Percentiles rank a stretch among this genome's conserved stretches.
phyloP scores from a whole-genome alignment of 2,888 invertebrate genomes.

The Heliconius cydno region DNA sequence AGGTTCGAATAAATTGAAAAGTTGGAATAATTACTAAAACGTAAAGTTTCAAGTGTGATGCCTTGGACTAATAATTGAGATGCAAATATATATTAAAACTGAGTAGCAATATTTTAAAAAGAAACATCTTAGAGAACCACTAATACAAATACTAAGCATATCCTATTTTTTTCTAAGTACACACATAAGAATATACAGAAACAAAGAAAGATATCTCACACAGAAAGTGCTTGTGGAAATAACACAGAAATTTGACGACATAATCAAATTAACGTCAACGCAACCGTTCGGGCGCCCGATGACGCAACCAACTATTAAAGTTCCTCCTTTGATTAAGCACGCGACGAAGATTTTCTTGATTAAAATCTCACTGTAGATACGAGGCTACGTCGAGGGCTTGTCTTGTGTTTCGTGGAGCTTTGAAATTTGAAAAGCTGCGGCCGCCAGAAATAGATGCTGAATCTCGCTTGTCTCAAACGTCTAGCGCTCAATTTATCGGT shows the following conservation, averaged over 20 bases:
- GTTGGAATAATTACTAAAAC: neutral
- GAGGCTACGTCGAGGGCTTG: slow-evolving; percentile 49
- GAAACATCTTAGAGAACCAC: too few relatives aligned
- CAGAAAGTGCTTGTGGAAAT: slow-evolving; percentile 27
- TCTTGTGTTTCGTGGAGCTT: slow-evolving; percentile 56
- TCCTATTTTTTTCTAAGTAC: too few relatives aligned
- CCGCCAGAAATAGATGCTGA: slow-evolving; percentile 45
- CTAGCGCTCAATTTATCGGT: slow-evolving; percentile 26
- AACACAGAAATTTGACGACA: slow-evolving; percentile 54
- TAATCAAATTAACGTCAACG: slow-evolving; percentile 54
- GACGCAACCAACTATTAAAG: slow-evolving; percentile 61
- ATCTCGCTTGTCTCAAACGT: slow-evolving; percentile 34
- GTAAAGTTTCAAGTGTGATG: neutral
- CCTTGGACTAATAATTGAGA: neutral
- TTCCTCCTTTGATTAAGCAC: slow-evolving; percentile 69
- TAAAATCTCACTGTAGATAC: slow-evolving; percentile 64
- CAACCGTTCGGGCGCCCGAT: slow-evolving; percentile 43
- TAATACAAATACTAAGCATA: too few relatives aligned
- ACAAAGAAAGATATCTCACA: slow-evolving; percentile 19
- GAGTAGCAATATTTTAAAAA: too few relatives aligned
- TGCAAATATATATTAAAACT: neutral
- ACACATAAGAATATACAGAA: neutral
- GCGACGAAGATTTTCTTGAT: slow-evolving; percentile 69
- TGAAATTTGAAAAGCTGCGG: slow-evolving; percentile 62
- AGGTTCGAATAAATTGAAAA: neutral